Evolutionary conservation across 1,140 invertebrate genomes (phyloP).

Genomic region (Zaprionus africanus): DNA sequence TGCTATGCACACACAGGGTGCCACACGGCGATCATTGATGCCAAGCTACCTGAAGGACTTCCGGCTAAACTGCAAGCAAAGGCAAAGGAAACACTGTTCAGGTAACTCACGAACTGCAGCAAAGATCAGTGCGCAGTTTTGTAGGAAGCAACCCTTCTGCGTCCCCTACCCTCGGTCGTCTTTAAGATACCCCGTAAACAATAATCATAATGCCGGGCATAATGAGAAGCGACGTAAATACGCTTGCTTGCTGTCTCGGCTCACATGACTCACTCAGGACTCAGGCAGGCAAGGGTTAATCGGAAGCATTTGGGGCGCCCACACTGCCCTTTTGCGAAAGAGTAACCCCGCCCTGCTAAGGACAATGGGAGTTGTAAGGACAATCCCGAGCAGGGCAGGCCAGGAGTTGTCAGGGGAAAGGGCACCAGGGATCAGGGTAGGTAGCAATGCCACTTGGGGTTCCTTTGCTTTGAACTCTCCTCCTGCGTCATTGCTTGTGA

Average conservation of each 20-base stretch:
- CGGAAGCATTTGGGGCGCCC: slow-evolving; percentile 29
- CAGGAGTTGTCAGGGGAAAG: not conserved
- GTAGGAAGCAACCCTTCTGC: not conserved
- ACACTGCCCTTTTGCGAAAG: slow-evolving; percentile 27
- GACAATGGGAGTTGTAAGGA: slow-evolving; percentile 14
- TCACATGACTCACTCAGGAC: slow-evolving; percentile 38
- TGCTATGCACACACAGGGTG: slow-evolving; percentile 43
- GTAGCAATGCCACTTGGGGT: slow-evolving; percentile 46
- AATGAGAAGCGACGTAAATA: slow-evolving; percentile 14
- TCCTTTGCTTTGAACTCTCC: slow-evolving; percentile 62
- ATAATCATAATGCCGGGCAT: slow-evolving; percentile 45
- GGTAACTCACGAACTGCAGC: slow-evolving; percentile 34
- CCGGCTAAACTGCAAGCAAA: slow-evolving; percentile 42
- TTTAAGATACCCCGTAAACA: slow-evolving; percentile 49
- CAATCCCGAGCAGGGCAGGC: not conserved
- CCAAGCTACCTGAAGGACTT: slow-evolving; percentile 70
- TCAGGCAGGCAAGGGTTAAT: slow-evolving; percentile 32
- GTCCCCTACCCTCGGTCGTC: slow-evolving; percentile 3
- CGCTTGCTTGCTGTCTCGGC: not conserved
- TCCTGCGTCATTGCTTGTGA: slow-evolving; percentile 79
- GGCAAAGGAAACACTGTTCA: slow-evolving; percentile 12
- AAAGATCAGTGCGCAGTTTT: not conserved
- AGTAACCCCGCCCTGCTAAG: slow-evolving; percentile 3
- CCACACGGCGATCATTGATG: slow-evolving; percentile 14
- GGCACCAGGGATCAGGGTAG: slow-evolving; percentile 21